A percentile compares a stretch with the other conserved stretches of the same genome.
phyloP scores from a whole-genome alignment of 2,888 invertebrate species.

The Onchidella celtica region DNA sequence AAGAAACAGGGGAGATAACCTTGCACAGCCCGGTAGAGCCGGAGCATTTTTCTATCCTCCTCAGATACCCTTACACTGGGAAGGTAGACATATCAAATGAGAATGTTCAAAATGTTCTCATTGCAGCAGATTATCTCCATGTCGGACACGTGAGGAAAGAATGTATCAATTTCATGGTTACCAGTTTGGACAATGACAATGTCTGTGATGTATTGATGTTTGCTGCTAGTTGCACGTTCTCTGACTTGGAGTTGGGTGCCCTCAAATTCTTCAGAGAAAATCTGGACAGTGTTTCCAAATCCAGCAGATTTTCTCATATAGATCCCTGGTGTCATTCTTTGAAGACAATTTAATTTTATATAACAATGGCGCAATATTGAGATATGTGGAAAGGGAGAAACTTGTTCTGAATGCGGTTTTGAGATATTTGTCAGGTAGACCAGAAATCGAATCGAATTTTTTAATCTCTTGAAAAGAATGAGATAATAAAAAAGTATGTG shows the following conservation, averaged over 20 bases:
- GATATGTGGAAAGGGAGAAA: background rate
- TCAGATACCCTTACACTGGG: slow-evolving; percentile 41
- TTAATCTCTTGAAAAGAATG: slow-evolving; percentile 4
- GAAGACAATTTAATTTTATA: slow-evolving; percentile 25
- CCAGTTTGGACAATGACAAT: slow-evolving; percentile 21
- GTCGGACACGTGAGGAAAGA: slow-evolving; percentile 17
- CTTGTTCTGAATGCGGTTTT: slow-evolving; percentile 27
- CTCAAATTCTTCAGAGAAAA: slow-evolving; percentile 4
- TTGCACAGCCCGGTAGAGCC: slow-evolving; percentile 23
- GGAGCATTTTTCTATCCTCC: slow-evolving; percentile 14
- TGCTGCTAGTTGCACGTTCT: background rate
- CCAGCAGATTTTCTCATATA: background rate
- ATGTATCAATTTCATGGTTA: slow-evolving; percentile 35
- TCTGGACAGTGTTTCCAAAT: background rate
- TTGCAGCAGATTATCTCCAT: slow-evolving; percentile 36
- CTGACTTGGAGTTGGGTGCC: background rate
- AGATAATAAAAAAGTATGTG: slow-evolving; percentile 18
- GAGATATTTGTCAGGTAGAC: slow-evolving; percentile 6
- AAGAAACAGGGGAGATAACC: slow-evolving; percentile 32
- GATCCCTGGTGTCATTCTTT: slow-evolving; percentile 20
- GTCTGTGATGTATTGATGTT: slow-evolving; percentile 31
- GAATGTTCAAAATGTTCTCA: slow-evolving; percentile 36
- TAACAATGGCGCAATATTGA: background rate
- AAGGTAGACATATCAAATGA: slow-evolving; percentile 26
- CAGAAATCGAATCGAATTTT: background rate